Evolutionary conservation across 2,888 invertebrate species (phyloP).

Genomic region (Boloria selene): DNA sequence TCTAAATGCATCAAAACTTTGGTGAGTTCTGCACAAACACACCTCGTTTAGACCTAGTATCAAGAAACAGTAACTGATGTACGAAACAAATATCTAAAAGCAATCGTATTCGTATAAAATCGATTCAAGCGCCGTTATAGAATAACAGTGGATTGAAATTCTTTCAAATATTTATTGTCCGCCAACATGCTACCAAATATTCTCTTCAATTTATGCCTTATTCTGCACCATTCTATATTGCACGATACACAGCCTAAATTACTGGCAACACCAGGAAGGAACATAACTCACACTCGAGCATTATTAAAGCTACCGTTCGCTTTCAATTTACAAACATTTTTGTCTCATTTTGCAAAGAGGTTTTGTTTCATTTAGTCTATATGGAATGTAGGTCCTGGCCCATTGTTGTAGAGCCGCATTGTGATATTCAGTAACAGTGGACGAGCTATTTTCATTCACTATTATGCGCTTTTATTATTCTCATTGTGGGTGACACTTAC

Average conservation of each 20-base stretch:
- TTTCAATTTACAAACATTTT: conserved; percentile 64
- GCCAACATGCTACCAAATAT: conserved; percentile 40
- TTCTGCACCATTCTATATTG: conserved; percentile 39
- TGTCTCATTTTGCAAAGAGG: conserved; percentile 62
- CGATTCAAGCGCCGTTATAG: conserved; percentile 25
- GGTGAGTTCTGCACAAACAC: too few species aligned
- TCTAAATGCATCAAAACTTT: too few species aligned
- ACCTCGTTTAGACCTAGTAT: too few species aligned
- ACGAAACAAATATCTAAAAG: too few species aligned
- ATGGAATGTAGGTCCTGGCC: conserved; percentile 67
- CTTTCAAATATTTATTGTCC: conserved; percentile 38
- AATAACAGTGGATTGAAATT: conserved; percentile 33
- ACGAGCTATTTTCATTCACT: conserved; percentile 77
- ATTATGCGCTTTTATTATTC: conserved; percentile 73
- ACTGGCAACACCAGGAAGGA: conserved; percentile 39
- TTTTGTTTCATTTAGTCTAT: conserved; percentile 74
- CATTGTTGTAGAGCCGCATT: conserved; percentile 72
- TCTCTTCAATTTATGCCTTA: conserved; percentile 40
- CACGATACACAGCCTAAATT: conserved; percentile 40
- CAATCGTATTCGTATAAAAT: conserved; percentile 20
- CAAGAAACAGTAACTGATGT: too few species aligned
- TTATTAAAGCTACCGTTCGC: conserved; percentile 49
- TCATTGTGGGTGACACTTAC: conserved; percentile 71
- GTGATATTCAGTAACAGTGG: conserved; percentile 69
- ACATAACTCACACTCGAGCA: conserved; percentile 42